Base-by-base conservation (phyloP, 2,113 vertebrate genomes). In the Nycticryphes semicollaris region DNA sequence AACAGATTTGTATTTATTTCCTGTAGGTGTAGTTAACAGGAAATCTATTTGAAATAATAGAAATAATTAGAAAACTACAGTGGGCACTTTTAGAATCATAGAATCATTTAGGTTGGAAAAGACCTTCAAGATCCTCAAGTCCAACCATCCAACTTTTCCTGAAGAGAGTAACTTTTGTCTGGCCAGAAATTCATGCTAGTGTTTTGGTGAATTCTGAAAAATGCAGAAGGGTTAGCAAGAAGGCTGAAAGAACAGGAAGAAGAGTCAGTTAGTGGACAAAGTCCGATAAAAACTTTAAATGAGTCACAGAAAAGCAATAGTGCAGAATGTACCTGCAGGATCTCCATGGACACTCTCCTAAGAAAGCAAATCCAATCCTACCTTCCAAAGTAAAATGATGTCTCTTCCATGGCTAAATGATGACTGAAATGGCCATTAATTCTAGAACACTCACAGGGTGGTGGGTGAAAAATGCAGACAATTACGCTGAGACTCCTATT, bases 1-100 rank as follows among this genome's bases (percentile, higher is more conserved):
- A 69, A 48, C 79, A 90, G 90, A 59, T 93, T 69, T 77, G 50
- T 63, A 66, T 70, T 95, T 87, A 45, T 85, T 97, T 97, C 89
- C 95, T 96, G 78, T 11, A 81, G 90, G 76, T 6, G 13, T 35
- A 77, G 87, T 59, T 89, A 78, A 35, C 84, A 93, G 87, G 89
- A 93, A 92, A 87, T 16, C 78, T 48, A 18, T 9, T 24, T 66
- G 72, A 67, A 89, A 77, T 9, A 89, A 77, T 9, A 60, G 54
- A 37, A 94, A 53, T 77, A 39, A 62, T 75, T 89, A 67, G n/a
- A 83, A 93, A 89, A 41, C 22, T 74, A 13, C 59, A 59, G 35
- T 21, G 23, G 22, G 56, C 2, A 11, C 66, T 70, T 92, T 70
- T 35, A 51, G 59, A 84, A 35, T 57, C 57, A 5, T 6, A 25